Percentiles rank a stretch among this genome's conserved stretches.
These are phyloP conservation scores for Physeter macrocephalus DNA, from an alignment of 2,113 vertebrate genomes.

Conservation along the genomic window DNA sequence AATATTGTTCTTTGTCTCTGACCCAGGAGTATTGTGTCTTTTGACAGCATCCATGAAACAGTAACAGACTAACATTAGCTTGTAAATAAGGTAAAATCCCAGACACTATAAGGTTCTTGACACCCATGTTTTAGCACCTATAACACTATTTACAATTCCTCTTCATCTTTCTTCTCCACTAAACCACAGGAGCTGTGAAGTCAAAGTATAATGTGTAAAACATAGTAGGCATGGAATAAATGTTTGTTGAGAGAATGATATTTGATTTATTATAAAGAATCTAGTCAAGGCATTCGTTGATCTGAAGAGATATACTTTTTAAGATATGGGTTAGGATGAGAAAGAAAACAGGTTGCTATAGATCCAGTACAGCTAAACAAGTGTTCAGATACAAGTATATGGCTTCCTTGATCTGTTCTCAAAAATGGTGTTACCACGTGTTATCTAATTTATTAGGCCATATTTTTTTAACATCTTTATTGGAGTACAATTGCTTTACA, in stretches of 20 bases:
- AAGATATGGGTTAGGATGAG: neutral
- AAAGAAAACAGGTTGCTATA: slow-evolving; percentile 2
- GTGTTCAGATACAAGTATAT: neutral
- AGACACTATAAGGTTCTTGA: neutral
- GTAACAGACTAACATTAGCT: neutral
- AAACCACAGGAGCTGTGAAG: neutral
- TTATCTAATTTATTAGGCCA: neutral
- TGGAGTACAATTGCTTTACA: too few species aligned
- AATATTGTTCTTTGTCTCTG: neutral
- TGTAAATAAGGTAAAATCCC: neutral
- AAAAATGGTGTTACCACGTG: neutral
- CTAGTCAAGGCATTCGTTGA: neutral
- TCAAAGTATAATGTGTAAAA: neutral
- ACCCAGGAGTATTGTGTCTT: neutral
- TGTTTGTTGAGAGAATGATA: neutral
- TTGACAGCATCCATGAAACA: neutral
- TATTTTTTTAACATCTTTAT: neutral
- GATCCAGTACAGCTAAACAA: neutral
- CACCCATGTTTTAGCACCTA: neutral
- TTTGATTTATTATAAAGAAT: neutral
- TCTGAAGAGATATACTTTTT: neutral
- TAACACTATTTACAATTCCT: neutral
- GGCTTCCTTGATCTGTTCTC: neutral
- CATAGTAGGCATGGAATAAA: neutral
- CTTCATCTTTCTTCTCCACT: neutral